Percentiles rank a stretch among this genome's conserved stretches.
Conservation (phyloP, 2,888 invertebrate species). For the Sminthurinus aureus region DNA sequence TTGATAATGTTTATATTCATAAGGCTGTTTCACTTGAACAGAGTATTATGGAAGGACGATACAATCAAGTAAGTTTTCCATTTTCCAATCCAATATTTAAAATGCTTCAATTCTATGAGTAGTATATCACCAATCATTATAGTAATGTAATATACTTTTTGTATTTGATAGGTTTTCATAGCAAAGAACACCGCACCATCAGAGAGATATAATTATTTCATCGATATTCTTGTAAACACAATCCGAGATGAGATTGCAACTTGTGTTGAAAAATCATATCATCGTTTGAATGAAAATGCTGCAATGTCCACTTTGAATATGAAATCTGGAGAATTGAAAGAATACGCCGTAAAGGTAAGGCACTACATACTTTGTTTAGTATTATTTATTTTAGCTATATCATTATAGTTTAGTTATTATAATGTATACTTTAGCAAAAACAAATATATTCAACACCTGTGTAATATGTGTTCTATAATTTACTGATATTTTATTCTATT, state of each 20-base stretch:
- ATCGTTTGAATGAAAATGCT: conserved; percentile 77
- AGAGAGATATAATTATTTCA: conserved; percentile 93
- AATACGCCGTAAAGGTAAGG: conserved; percentile 79
- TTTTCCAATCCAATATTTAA: no score
- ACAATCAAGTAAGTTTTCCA: conserved; percentile 79
- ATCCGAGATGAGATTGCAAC: conserved; percentile 95
- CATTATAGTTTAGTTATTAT: not conserved
- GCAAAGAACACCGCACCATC: conserved; percentile 96
- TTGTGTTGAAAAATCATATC: conserved; percentile 95
- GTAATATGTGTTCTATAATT: not conserved
- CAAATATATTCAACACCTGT: not conserved
- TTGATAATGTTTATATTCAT: conserved; percentile 90
- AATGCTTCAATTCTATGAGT: no score
- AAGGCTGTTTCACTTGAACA: conserved; percentile 97
- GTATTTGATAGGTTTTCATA: conserved; percentile 74
- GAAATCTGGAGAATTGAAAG: conserved; percentile 76
- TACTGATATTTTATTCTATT: not conserved
- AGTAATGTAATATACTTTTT: not conserved
- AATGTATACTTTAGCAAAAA: not conserved
- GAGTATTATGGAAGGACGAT: conserved; percentile 98
- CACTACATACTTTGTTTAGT: not conserved
- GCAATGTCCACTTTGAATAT: conserved; percentile 90
- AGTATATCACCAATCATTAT: no score
- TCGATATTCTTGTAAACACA: conserved; percentile 94
- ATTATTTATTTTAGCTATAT: not conserved